Evolutionary conservation across 2,797 vertebrate genomes (phyloP).

Genomic region (Apogon talboti): DNA sequence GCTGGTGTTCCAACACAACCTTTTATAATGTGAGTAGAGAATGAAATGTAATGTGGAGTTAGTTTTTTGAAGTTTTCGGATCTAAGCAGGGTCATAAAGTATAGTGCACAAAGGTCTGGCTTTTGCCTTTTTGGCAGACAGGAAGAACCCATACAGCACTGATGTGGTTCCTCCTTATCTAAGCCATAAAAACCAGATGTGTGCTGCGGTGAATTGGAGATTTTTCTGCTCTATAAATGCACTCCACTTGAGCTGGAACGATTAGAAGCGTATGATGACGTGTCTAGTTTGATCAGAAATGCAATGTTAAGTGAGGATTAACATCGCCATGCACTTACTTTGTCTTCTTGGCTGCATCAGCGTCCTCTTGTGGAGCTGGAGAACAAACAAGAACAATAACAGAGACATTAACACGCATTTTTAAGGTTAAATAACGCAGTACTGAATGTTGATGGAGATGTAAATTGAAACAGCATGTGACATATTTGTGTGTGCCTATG

Average conservation of each 20-base stretch:
- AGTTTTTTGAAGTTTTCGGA: constrained; percentile 17
- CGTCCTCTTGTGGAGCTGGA: constrained; percentile 56
- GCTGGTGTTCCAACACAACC: constrained; percentile 5
- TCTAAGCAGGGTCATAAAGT: constrained; percentile 8
- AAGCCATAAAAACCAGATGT: constrained; percentile 3
- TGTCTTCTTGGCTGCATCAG: constrained; percentile 66
- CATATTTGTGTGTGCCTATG: background rate
- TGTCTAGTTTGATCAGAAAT: background rate
- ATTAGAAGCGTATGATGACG: background rate
- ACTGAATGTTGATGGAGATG: background rate
- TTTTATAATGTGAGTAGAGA: constrained; percentile 3
- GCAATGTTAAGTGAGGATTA: background rate
- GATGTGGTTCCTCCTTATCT: background rate
- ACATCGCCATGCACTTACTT: constrained; percentile 69
- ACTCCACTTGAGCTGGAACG: background rate
- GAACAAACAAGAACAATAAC: background rate
- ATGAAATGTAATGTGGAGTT: constrained; percentile 9
- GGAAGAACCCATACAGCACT: constrained; percentile 34
- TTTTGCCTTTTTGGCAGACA: constrained; percentile 48
- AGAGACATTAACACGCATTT: no score
- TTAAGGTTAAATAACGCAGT: background rate
- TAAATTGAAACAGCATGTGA: background rate
- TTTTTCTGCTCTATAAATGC: constrained; percentile 19
- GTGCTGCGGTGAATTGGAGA: constrained; percentile 20
- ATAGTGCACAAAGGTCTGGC: constrained; percentile 31